Evolutionary conservation across 2,113 vertebrate genomes (phyloP), one percentile per base, ranked within the genome.

Genomic region (Zosterops borbonicus): DNA sequence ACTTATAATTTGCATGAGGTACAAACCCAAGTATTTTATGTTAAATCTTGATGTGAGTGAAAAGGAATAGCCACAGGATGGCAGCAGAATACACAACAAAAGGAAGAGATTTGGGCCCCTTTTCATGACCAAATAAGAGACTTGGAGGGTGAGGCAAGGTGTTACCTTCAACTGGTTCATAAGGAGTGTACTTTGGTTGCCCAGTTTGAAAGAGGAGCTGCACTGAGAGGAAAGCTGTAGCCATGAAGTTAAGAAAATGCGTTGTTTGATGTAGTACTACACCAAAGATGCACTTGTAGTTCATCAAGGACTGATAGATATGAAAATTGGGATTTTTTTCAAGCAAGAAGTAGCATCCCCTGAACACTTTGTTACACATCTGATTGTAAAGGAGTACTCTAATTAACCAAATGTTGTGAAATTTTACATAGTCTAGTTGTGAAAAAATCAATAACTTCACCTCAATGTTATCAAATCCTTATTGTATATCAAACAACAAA

Each of bases 1-100:
- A 64, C 9, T 9, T 62, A 21, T 9, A 70, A 85, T 63, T 70
- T 53, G 46, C 20, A 21, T 2, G 2, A 58, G 11, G 28, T 49
- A 24, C 17, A 82, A 83, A 83, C 20, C 2, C 12, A 33, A 44
- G 8, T 58, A 77, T 37, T 65, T 52, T 29, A 56, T 35, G 25
- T 9, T 31, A 52, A 31, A 49, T 41, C 31, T 33, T 69, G 14
- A 73, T 39, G 69, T 55, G 64, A 92, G 28, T 64, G 56, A 52
- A 76, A 95, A 89, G 49, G 68, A 95, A 81, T 49, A 85, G 39
- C 96, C 97, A 96, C 97, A 91, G 83, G 96, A 95, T 96, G 96
- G 95, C 92, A 88, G 95, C 92, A 97, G 95, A 95, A 90, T 91
- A 96, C 96, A 94, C 1, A 6, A 47, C 82, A 91, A 79, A 35